Percentiles rank a stretch among this genome's conserved stretches.
These are phyloP conservation scores for Dermochelys coriacea DNA, from an alignment of 2,797 vertebrate species.

Conservation along the genomic window DNA sequence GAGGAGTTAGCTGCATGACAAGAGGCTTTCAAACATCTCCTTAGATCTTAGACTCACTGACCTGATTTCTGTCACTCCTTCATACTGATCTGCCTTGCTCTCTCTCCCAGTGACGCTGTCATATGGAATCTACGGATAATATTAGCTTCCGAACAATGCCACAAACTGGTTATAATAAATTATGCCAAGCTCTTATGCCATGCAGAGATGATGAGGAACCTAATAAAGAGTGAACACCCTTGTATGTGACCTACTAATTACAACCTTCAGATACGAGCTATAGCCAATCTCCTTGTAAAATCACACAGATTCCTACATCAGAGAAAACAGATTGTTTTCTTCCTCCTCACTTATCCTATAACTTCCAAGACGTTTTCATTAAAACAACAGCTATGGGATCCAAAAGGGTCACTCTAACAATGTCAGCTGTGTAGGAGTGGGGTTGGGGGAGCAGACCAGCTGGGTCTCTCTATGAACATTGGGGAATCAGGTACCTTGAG, in stretches of 20 bases:
- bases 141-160: not conserved
- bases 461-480: not conserved
- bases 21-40: not conserved
- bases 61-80: not conserved
- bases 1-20: not conserved
- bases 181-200: conserved; percentile 17
- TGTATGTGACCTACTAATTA: not conserved
- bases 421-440: not conserved
- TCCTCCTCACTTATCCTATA: not conserved
- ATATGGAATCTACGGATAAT: not conserved
- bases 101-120: not conserved
- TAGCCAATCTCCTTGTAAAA: not conserved
- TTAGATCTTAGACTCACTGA: not conserved
- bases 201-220: conserved; percentile 38
- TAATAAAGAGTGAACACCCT: conserved; percentile 49
- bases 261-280: not conserved
- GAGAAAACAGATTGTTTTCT: conserved; percentile 28
- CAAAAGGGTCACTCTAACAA: rapidly evolving
- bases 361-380: not conserved
- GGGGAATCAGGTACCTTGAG: not conserved
- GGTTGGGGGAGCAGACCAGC: not conserved
- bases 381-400: rapidly evolving
- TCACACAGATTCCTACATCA: not conserved
- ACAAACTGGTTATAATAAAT: not conserved
- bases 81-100: not conserved